Conservation (phyloP, 2,113 vertebrate genomes). For the Willisornis vidua region DNA sequence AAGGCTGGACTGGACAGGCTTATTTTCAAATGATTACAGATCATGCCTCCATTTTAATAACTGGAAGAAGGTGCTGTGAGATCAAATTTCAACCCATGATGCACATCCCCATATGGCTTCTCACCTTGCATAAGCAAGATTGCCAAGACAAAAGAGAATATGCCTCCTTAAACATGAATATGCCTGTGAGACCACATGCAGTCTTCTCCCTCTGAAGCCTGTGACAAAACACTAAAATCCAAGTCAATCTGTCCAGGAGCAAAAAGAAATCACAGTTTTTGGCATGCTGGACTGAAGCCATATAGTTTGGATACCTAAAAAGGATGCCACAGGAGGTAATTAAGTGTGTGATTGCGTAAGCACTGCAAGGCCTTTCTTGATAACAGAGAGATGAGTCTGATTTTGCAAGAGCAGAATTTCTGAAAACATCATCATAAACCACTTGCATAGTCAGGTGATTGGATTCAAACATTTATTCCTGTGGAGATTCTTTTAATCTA, state of each 20-base stretch:
- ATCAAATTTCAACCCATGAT: not conserved
- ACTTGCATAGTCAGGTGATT: not conserved
- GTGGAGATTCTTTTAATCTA: not conserved
- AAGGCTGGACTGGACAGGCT: not conserved
- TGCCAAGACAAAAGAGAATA: not conserved
- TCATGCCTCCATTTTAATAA: not conserved
- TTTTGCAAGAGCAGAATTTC: not conserved
- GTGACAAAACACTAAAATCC: not conserved
- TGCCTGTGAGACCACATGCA: not conserved
- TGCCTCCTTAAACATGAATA: not conserved
- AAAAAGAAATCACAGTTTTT: not conserved
- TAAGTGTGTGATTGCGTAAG: not conserved
- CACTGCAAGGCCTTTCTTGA: not conserved
- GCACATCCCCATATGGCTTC: not conserved
- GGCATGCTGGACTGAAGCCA: not conserved
- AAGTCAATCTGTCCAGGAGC: not conserved
- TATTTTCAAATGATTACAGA: not conserved
- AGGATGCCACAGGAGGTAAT: not conserved
- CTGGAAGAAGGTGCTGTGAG: not conserved
- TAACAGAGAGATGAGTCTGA: not conserved
- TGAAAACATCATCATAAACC: not conserved
- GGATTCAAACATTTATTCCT: not conserved
- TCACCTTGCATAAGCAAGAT: not conserved
- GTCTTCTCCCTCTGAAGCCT: not conserved
- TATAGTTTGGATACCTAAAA: not conserved